Conservation (phyloP, 2,113 vertebrate species). For the Oceanodroma tethys region DNA sequence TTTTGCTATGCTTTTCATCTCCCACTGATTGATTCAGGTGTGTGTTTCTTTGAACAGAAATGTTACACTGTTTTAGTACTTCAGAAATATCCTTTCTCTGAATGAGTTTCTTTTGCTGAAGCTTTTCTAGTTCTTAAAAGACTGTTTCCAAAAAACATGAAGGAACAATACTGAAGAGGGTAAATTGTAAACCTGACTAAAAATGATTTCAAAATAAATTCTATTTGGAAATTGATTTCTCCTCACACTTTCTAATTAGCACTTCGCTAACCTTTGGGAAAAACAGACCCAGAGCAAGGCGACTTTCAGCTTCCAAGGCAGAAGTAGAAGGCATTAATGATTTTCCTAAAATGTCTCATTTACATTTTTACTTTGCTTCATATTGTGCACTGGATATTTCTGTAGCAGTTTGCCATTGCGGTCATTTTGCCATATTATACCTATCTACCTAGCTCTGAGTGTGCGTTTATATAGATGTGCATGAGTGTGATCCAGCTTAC, state of each 20-base stretch:
- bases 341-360: neutral
- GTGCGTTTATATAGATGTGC: neutral
- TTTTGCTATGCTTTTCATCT: neutral
- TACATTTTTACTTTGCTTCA: neutral
- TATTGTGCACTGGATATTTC: neutral
- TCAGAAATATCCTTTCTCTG: neutral
- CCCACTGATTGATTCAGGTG: neutral
- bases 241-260: neutral
- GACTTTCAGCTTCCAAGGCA: neutral
- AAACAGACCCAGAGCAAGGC: neutral
- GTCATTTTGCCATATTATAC: neutral
- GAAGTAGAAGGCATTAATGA: neutral
- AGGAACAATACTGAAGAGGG: neutral
- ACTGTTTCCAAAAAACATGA: neutral
- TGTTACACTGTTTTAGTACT: neutral
- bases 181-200: neutral
- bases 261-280: conserved; percentile 8
- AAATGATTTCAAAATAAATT: neutral
- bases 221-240: neutral
- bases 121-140: neutral
- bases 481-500: neutral
- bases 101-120: neutral
- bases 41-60: neutral
- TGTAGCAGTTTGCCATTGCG: neutral
- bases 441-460: neutral